Evolutionary conservation across 2,888 invertebrate genomes (phyloP).

Genomic region (Oeneis ivallda): DNA sequence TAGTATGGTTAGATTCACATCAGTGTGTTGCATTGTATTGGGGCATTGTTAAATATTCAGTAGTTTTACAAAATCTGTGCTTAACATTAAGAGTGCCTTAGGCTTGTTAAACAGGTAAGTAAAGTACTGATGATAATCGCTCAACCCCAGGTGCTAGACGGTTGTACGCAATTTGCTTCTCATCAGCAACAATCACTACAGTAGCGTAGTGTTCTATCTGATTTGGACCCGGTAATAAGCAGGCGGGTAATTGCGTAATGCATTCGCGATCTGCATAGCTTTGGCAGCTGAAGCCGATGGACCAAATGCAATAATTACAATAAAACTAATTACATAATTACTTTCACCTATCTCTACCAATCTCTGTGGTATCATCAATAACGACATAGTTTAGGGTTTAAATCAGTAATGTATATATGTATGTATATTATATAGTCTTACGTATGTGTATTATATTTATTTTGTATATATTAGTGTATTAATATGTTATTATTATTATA

Average conservation of each 20-base stretch:
- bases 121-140: conserved; percentile 2
- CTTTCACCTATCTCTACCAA: too few species aligned
- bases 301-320: conserved; percentile 7
- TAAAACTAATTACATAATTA: neutral
- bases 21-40: too few species aligned
- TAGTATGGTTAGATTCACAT: too few species aligned
- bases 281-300: neutral
- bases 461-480: too few species aligned
- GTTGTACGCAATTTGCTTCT: conserved; percentile 9
- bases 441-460: too few species aligned
- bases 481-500: too few species aligned
- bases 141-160: conserved; percentile 12
- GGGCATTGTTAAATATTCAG: too few species aligned
- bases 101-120: neutral
- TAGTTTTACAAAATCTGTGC: neutral
- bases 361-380: too few species aligned
- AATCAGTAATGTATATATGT: too few species aligned
- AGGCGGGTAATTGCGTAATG: conserved; percentile 12
- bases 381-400: too few species aligned
- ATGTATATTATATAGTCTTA: too few species aligned
- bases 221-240: conserved; percentile 7
- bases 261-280: conserved; percentile 12
- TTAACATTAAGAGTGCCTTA: neutral
- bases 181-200: conserved; percentile 8
- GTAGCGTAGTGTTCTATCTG: conserved; percentile 4